Percentiles rank a stretch among this genome's conserved stretches.
phyloP scores from a whole-genome alignment of 2,113 vertebrate genomes.

The Orycteropus afer region DNA sequence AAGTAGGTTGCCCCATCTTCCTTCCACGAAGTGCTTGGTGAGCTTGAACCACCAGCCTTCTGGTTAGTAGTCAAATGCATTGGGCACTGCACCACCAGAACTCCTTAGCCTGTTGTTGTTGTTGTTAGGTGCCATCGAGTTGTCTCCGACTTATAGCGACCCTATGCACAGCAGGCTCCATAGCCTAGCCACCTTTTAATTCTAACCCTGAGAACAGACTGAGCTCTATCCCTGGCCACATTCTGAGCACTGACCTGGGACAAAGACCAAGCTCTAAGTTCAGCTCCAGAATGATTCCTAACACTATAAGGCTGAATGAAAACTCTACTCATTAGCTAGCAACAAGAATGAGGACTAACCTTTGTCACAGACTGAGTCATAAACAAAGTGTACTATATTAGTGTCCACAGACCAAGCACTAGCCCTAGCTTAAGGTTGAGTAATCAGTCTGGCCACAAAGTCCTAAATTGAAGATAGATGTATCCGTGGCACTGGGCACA shows the following conservation, averaged over 20 bases:
- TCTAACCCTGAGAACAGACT: not conserved
- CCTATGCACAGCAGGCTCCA: too few species aligned
- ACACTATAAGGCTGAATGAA: not conserved
- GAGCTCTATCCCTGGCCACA: not conserved
- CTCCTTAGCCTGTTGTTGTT: too few species aligned
- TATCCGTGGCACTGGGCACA: slow-evolving; percentile 36
- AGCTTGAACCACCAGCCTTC: too few species aligned
- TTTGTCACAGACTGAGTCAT: slow-evolving; percentile 22
- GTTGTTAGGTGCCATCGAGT: too few species aligned
- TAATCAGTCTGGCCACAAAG: slow-evolving; percentile 37
- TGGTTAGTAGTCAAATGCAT: too few species aligned
- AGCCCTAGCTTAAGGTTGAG: slow-evolving; percentile 6
- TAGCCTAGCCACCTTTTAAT: slow-evolving; percentile 17
- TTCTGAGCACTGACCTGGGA: not conserved
- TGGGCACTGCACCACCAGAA: too few species aligned
- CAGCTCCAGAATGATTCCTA: not conserved
- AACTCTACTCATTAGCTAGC: not conserved
- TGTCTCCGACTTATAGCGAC: too few species aligned
- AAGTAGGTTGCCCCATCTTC: too few species aligned
- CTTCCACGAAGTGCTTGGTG: too few species aligned
- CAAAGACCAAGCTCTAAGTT: not conserved
- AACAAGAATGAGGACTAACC: slow-evolving; percentile 8
- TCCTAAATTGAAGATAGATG: slow-evolving; percentile 23
- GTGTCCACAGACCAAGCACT: not conserved
- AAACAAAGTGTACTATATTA: slow-evolving; percentile 36